Evolutionary conservation across 92 coral and sea anemone species (phyloP), one percentile per base, ranked within the genome.

Genomic region (Epizoanthus ramosus): DNA sequence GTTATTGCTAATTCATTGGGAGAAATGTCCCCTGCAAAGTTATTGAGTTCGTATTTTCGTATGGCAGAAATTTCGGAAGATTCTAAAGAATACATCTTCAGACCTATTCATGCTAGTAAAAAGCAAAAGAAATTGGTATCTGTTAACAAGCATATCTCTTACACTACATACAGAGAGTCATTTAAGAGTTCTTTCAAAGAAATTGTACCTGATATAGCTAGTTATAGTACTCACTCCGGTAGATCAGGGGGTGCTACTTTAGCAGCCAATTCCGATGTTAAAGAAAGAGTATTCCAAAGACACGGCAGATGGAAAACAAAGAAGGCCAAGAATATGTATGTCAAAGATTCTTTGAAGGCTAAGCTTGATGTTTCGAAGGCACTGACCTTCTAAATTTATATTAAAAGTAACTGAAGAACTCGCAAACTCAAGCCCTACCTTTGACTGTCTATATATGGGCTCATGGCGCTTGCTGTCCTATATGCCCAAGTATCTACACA

Each of bases 211-310:
- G 83, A 87, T 37, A 67, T 87, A 56, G 17, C 90, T 10, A 83
- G 68, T 1, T 87, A 61, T 47, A 87, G 90, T 33, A 83, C 84
- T 8, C 90, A 82, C 31, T 87, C 90, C 5, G 15, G 59, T 19
- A 50, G 90, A 73, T 71, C 90, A 59, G 91, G 88, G 8, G 85
- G 88, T 1, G 91, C 91, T 31, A 84, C 89, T 21, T 63, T 84
- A 84, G 92, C 88, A 4, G 85, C 89, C 15, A 88, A 88, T 71
- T 85, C 88, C 4, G 89, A 85, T 5, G 73, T 88, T 16, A 80
- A 88, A 23, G 92, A 88, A 35, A 60, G 86, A 45, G n/a, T n/a
- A n/a, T n/a, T n/a, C n/a, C n/a, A n/a, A n/a, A n/a, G n/a, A n/a
- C n/a, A n/a, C n/a, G n/a, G 60, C 37, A 81, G 81, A 25, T 85